These are phyloP conservation scores for Antrozous pallidus DNA, from an alignment of 2,797 vertebrate species.

Conservation along the genomic window DNA sequence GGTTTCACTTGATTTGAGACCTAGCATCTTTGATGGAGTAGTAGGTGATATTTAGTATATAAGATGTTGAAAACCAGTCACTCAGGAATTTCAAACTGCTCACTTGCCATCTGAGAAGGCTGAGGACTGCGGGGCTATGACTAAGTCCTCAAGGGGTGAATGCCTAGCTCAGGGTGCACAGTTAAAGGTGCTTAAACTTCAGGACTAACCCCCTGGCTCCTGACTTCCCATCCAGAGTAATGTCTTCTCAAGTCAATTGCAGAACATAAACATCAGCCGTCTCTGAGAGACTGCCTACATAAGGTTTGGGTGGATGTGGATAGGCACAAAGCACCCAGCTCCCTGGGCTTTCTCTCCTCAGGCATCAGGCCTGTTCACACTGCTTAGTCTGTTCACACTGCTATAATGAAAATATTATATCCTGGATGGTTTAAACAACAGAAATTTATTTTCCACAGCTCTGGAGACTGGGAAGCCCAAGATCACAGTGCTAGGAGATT, in stretches of 20 bases:
- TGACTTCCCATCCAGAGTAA: not conserved
- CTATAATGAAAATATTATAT: not conserved
- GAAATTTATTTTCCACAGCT: not conserved
- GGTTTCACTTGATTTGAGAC: conserved; percentile 16
- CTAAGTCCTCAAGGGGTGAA: accelerated
- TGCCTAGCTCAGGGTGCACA: not conserved
- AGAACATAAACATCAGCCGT: not conserved
- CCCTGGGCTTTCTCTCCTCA: not conserved
- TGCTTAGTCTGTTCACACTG: not conserved
- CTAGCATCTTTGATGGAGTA: not conserved
- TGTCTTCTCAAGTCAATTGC: not conserved
- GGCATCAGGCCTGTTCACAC: not conserved
- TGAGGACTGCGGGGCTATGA: not conserved
- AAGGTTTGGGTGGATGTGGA: not conserved
- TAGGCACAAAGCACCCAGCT: not conserved
- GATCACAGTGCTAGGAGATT: not conserved
- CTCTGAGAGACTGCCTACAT: not conserved
- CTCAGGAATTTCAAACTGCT: not conserved
- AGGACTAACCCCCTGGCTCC: not conserved
- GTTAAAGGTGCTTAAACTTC: not conserved
- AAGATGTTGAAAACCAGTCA: not conserved
- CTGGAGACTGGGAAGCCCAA: not conserved
- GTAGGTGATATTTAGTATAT: not conserved
- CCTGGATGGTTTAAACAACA: not conserved
- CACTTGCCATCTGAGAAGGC: not conserved